Evolutionary conservation across 92 coral and sea anemone genomes (phyloP).

Genomic region (Pocillopora grandis): DNA sequence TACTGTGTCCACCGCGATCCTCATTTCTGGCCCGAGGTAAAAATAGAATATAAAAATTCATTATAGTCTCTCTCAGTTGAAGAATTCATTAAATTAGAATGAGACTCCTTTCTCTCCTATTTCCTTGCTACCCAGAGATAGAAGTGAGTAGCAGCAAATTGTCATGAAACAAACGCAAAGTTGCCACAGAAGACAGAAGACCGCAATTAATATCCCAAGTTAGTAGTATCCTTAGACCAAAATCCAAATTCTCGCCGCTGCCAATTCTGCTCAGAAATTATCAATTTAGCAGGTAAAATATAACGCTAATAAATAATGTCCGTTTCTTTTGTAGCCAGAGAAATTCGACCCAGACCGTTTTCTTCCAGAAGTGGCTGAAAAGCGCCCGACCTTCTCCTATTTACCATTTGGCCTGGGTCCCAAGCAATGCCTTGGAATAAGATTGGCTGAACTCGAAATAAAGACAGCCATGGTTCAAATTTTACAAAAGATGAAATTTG

Average conservation of each 20-base stretch:
- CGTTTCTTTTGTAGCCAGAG: constrained; percentile 35
- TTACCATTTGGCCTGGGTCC: constrained; percentile 47
- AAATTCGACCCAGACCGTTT: constrained; percentile 46
- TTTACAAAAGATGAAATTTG: constrained; percentile 35
- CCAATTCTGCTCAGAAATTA: no score
- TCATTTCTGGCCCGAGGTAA: constrained; percentile 65
- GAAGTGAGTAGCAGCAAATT: no score
- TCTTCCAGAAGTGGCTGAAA: constrained; percentile 26
- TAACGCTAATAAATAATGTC: neutral
- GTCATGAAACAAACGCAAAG: no score
- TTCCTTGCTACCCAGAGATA: no score
- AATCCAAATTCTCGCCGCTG: no score
- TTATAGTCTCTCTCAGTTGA: constrained; percentile 1
- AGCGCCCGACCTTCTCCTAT: constrained; percentile 31
- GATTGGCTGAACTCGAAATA: constrained; percentile 34
- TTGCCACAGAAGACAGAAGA: no score
- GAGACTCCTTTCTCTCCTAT: no score
- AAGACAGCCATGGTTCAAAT: constrained; percentile 35
- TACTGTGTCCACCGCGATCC: constrained; percentile 81
- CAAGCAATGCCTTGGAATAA: constrained; percentile 41
- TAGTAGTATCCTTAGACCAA: no score
- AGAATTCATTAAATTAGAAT: neutral
- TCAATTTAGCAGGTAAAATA: no score
- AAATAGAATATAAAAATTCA: no score
- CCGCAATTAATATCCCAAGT: no score